Base-by-base conservation (phyloP, 2,888 invertebrate species). In the Caenorhabditis plicata region DNA sequence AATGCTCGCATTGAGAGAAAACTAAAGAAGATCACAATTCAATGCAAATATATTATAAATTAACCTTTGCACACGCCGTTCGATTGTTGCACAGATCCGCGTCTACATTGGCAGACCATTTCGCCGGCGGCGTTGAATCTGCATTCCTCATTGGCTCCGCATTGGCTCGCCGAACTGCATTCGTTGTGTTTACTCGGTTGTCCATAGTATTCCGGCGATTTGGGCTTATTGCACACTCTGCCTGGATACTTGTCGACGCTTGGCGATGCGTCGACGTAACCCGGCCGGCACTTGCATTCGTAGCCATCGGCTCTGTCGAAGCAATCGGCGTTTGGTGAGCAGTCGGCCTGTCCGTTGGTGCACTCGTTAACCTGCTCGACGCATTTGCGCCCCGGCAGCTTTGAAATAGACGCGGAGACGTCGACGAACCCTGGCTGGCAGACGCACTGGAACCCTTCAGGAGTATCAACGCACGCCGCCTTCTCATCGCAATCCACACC, bases 301-400 rank as follows among this genome's bases (percentile, higher is more conserved):
- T 91, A 93, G 0, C 91, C 90, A 8, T 92, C 92, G 3, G 88
- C 87, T 8, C 91, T 83, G 81, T 93, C 93, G 82, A 92, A 90
- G 80, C 93, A 93, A 38, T 88, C 87, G 0, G 92, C 89, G 75
- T 90, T 87, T 51, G 87, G 87, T 0, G 91, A 90, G 74, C 93
- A 93, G 79, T 92, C 92, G 78, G 92, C 89, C 83, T 60, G 51
- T 22, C 71, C 68, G 17, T 54, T 65, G 11, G 68, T 52, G 33
- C 78, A 78, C 44, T 78, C 78, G 50, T 78, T 77, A 38, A 73
- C 58, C 13, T 71, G 60, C 46, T 64, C 65, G 4, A 70, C 63
- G 33, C 74, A 73, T 53, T 73, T 70, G 49, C 76, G 58, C 39
- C 78, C 78, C 3, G 77, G 77, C 8, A 72, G 52, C 32, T 64